Evolutionary conservation across 2,113 vertebrate species (phyloP).

Genomic region (Aepyceros melampus): DNA sequence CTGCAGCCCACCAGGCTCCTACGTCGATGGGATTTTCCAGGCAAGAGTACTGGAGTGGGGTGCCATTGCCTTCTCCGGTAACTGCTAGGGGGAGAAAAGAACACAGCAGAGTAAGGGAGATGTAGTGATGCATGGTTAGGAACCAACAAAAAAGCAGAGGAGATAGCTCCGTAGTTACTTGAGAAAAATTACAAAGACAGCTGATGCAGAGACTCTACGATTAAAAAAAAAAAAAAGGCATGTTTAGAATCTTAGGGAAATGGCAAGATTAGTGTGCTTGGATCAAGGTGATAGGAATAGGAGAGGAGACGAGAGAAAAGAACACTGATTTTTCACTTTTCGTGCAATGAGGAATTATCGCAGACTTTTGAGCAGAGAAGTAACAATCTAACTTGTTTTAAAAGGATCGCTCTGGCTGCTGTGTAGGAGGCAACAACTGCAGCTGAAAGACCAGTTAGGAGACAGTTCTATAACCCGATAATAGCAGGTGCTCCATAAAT

Average conservation of each 20-base stretch:
- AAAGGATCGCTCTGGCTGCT: not conserved
- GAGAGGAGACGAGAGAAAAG: not conserved
- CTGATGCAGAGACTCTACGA: not conserved
- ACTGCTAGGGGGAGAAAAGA: not conserved
- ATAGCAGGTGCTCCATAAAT: not conserved
- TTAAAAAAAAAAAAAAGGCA: not conserved
- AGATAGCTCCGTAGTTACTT: not conserved
- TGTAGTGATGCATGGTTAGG: not conserved
- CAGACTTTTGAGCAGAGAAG: not conserved
- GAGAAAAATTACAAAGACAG: not conserved
- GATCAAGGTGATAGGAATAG: not conserved
- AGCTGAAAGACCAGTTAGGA: not conserved
- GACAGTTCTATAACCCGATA: not conserved
- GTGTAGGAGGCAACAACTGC: not conserved
- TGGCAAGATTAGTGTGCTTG: not conserved
- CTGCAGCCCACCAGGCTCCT: no score
- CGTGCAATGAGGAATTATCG: not conserved
- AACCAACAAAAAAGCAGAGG: not conserved
- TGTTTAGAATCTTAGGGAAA: not conserved
- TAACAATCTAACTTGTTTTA: not conserved
- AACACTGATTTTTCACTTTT: not conserved
- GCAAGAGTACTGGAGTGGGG: no score
- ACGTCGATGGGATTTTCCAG: no score
- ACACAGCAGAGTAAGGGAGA: not conserved
- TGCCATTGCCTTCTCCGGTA: not conserved